These are phyloP conservation scores for Python bivittatus DNA, from an alignment of 2,113 vertebrate species.

Conservation along the genomic window DNA sequence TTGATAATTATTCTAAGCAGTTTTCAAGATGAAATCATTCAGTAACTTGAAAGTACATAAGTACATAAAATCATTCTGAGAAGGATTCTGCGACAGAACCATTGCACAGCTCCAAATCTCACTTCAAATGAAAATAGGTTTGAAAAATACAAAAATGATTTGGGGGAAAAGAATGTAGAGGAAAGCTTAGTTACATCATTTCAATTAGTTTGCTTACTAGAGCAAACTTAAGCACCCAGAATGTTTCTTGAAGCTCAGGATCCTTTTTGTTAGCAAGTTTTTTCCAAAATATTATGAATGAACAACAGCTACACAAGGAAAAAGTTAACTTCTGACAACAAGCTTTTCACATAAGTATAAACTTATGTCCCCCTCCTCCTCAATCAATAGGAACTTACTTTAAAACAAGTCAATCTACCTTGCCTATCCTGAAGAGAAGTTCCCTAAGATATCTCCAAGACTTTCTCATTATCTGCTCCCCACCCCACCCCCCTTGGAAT, in stretches of 20 bases:
- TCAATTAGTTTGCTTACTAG: background rate
- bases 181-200: background rate
- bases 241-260: background rate
- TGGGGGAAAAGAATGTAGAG: slow-evolving; percentile 22
- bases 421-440: too few species aligned
- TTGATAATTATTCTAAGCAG: rapidly evolving
- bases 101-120: background rate
- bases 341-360: background rate
- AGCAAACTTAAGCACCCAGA: background rate
- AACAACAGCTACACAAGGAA: background rate
- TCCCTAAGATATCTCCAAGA: background rate
- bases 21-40: background rate
- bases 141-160: slow-evolving; percentile 6
- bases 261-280: background rate
- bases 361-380: background rate
- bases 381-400: background rate
- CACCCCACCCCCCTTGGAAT: background rate
- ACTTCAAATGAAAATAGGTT: slow-evolving; percentile 21
- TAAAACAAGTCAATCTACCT: background rate
- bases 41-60: background rate
- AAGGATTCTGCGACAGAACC: background rate
- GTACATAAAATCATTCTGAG: background rate
- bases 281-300: background rate
- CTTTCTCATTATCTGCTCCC: background rate
- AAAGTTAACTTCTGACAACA: background rate